phyloP scores from a whole-genome alignment of 2,888 invertebrate species.

The Miltochrista miniata region DNA sequence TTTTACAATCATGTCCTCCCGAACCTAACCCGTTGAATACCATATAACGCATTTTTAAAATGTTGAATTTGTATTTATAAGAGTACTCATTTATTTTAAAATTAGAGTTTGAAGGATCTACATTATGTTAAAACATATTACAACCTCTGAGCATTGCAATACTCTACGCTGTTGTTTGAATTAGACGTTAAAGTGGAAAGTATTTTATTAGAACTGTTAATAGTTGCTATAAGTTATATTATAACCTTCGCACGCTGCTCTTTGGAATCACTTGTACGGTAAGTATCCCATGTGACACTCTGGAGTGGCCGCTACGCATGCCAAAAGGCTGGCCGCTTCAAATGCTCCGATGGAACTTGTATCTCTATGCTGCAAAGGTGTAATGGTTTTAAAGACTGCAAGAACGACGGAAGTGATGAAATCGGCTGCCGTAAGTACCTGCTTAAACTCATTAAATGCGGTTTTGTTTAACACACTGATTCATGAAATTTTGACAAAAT shows the following conservation, averaged over 20 bases:
- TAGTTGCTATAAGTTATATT: constrained; percentile 1
- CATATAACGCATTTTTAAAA: no score
- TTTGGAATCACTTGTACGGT: constrained; percentile 51
- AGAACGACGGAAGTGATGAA: constrained; percentile 85
- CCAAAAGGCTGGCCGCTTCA: constrained; percentile 84
- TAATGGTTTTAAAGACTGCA: constrained; percentile 89
- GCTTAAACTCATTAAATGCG: constrained; percentile 20
- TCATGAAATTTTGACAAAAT: no score
- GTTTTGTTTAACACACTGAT: constrained; percentile 20
- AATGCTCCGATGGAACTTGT: constrained; percentile 89
- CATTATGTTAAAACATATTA: no score
- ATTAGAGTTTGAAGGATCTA: no score
- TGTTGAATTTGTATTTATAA: no score
- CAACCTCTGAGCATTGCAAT: no score
- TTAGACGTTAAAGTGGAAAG: neutral
- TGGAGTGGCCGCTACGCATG: constrained; percentile 71
- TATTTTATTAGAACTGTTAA: neutral
- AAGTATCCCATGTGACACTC: constrained; percentile 56
- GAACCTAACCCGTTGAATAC: no score
- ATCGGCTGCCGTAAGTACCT: constrained; percentile 84
- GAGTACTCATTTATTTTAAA: no score
- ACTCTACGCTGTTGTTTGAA: no score
- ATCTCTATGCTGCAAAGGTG: constrained; percentile 87
- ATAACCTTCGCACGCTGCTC: constrained; percentile 58
- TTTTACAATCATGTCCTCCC: no score